phyloP scores from a whole-genome alignment of 2,888 invertebrate species.

The Nymphalis polychloros region DNA sequence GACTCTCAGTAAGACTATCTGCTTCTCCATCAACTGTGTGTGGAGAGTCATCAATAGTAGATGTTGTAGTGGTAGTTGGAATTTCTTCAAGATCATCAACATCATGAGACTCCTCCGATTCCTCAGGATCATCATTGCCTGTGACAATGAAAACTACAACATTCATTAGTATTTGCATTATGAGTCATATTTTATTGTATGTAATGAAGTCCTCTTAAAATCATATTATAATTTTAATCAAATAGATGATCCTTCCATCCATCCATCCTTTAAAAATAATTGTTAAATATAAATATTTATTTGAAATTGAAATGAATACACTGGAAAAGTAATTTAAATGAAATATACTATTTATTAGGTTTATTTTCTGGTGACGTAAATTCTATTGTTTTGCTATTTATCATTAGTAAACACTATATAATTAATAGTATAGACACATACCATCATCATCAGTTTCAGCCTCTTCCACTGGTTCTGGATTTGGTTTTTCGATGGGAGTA shows the following conservation, averaged over 20 bases:
- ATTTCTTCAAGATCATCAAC: slow-evolving; percentile 34
- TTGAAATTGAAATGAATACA: no score
- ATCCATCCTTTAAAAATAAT: no score
- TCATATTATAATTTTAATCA: no score
- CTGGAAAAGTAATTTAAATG: no score
- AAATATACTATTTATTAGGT: no score
- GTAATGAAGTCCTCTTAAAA: no score
- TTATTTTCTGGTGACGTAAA: no score
- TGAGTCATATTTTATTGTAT: no score
- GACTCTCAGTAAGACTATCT: slow-evolving; percentile 25
- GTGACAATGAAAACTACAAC: slow-evolving; percentile 34
- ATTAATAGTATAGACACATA: slow-evolving; percentile 1
- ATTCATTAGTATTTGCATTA: background rate
- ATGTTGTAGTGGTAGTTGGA: slow-evolving; percentile 18
- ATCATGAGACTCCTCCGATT: slow-evolving; percentile 37
- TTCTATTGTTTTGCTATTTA: no score
- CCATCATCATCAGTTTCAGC: slow-evolving; percentile 36
- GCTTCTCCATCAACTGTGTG: slow-evolving; percentile 24
- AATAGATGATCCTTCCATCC: no score
- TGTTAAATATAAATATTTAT: no score
- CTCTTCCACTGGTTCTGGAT: slow-evolving; percentile 32
- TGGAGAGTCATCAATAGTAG: slow-evolving; percentile 19
- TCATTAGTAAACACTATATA: background rate
- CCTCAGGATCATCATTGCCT: slow-evolving; percentile 33
- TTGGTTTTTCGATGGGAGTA: slow-evolving; percentile 27